These are phyloP conservation scores for Aplocera efformata DNA, from an alignment of 2,888 invertebrate species.

Conservation along the genomic window DNA sequence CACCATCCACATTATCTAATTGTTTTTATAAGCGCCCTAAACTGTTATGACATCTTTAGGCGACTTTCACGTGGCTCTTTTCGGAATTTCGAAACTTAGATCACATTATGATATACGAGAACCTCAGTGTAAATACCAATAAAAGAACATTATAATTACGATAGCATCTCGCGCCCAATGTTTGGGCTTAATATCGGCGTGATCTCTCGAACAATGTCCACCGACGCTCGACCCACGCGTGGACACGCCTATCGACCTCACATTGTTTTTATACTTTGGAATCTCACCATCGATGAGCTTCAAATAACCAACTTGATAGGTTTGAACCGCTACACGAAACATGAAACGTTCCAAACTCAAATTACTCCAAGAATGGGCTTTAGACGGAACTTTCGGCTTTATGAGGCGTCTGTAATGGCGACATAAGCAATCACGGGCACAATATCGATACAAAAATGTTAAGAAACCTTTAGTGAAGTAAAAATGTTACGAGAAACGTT, in stretches of 20 bases:
- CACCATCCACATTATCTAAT: conserved; percentile 22
- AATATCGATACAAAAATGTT: conserved; percentile 29
- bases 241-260: conserved; percentile 61
- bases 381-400: conserved; percentile 25
- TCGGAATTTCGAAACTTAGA: conserved; percentile 27
- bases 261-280: conserved; percentile 58
- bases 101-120: conserved; percentile 29
- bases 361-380: conserved; percentile 30
- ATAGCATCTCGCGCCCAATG: conserved; percentile 68
- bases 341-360: conserved; percentile 35
- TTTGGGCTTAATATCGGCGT: conserved; percentile 61
- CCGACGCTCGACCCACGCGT: conserved; percentile 68
- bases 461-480: conserved; percentile 26
- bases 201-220: conserved; percentile 71
- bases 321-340: conserved; percentile 35
- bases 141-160: conserved; percentile 74
- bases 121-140: conserved; percentile 68
- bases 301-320: conserved; percentile 45
- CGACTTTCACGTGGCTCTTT: conserved; percentile 26
- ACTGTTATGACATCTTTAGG: conserved; percentile 32
- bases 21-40: conserved; percentile 18
- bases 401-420: conserved; percentile 27
- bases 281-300: conserved; percentile 53
- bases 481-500: conserved; percentile 22
- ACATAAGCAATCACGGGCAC: conserved; percentile 28